Base-by-base conservation (phyloP, 2,797 vertebrate genomes). In the Pseudochromis fuscus region DNA sequence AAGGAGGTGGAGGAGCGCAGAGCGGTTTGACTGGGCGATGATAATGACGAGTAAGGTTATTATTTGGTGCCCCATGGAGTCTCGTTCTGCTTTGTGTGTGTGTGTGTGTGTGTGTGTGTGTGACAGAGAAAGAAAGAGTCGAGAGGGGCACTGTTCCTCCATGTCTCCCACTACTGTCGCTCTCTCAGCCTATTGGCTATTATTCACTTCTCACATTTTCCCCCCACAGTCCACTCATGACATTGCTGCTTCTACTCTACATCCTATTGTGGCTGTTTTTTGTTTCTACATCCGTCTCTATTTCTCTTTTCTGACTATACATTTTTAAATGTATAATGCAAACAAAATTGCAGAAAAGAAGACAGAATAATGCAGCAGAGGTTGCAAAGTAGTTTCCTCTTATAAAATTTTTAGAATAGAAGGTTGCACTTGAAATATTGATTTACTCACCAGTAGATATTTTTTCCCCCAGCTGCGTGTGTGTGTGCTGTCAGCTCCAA, bases 11-110 rank as follows among this genome's bases (percentile, higher is more conserved):
- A 83, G 77, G 76, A 81, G 79, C 40, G 74, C 52, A 81, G 80
- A 75, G 81, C 56, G 33, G 71, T 84, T 87, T 68, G 87, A 80
- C 85, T 73, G 56, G 84, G 79, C 42, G 68, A 90, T 76, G 79
- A 81, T 90, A 88, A 91, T 88, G 83, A 89, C 83, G 78, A 82
- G 77, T 84, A 88, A 77, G 87, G 87, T 91, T 91, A 88, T 91
- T 90, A 90, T 91, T 89, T 81, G 75, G 83, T 62, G 42, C 87
- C 88, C 86, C 60, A 79, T 71, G 25, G 89, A 89, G 89, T 75
- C 81, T 84, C 33, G 1, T 59, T 70, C 40, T 49, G 42, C 67
- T 72, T 23, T 77, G 51, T 69, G 66, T 74, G 48, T 74, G 56
- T 65, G 62, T 61, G 76, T 45, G 62, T 64, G 67, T 64, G 49